phyloP scores from a whole-genome alignment of 1,140 invertebrate species.

The Achroia grisella region DNA sequence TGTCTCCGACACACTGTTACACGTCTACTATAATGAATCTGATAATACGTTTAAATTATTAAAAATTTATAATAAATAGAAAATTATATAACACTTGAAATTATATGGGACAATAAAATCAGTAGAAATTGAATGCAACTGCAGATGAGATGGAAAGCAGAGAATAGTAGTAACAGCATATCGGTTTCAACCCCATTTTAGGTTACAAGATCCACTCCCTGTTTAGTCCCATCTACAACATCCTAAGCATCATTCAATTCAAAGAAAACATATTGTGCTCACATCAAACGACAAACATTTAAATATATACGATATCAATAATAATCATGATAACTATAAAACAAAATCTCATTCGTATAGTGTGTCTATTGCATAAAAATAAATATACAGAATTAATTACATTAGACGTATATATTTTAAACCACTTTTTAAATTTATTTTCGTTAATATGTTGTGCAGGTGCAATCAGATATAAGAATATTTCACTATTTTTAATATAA shows the following conservation, averaged over 20 bases:
- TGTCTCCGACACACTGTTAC: constrained; percentile 10
- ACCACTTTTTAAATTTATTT: constrained; percentile 15
- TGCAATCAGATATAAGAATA: constrained; percentile 44
- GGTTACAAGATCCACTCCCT: constrained; percentile 31
- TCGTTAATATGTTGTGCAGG: constrained; percentile 59
- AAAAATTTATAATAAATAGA: no score
- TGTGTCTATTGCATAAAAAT: constrained; percentile 42
- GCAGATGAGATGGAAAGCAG: no score
- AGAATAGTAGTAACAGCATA: constrained; percentile 2
- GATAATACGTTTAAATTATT: no score
- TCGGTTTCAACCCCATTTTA: constrained; percentile 18
- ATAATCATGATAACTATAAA: constrained; percentile 36
- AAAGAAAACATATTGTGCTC: constrained; percentile 49
- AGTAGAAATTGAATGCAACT: no score
- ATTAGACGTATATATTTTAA: constrained; percentile 35
- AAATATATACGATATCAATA: constrained; percentile 40
- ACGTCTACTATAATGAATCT: background rate
- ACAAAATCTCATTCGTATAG: constrained; percentile 41
- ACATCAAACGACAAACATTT: constrained; percentile 46
- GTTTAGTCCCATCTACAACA: constrained; percentile 46
- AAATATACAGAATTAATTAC: constrained; percentile 31
- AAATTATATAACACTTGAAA: no score
- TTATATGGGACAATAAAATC: no score
- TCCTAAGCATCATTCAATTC: constrained; percentile 40
- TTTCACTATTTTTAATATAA: constrained; percentile 32